These are phyloP conservation scores for Battus philenor DNA, from an alignment of 1,140 invertebrate genomes.

Conservation along the genomic window DNA sequence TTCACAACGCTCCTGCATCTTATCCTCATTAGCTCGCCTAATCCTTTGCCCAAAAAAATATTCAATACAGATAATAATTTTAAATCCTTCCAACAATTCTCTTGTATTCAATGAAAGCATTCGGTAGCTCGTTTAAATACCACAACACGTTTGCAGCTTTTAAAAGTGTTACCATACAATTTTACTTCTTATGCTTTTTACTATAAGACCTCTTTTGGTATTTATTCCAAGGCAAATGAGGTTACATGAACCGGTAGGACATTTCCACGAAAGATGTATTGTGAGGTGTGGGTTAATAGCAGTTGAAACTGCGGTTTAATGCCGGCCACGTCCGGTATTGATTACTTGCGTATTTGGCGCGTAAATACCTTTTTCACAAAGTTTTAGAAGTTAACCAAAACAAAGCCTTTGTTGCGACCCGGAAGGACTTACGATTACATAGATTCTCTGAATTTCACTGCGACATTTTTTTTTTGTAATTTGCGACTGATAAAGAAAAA, in stretches of 20 bases:
- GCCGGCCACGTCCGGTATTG: slow-evolving; percentile 45
- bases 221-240: too few relatives aligned
- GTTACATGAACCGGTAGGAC: slow-evolving; percentile 3
- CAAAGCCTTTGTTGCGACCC: slow-evolving; percentile 38
- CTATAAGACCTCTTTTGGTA: too few relatives aligned
- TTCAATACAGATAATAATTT: slow-evolving; percentile 36
- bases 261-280: slow-evolving; percentile 43
- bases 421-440: slow-evolving; percentile 42
- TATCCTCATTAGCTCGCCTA: slow-evolving; percentile 49
- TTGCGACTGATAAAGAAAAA: slow-evolving; percentile 16
- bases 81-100: slow-evolving; percentile 50
- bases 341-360: slow-evolving; percentile 47
- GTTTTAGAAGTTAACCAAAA: slow-evolving; percentile 44
- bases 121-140: slow-evolving; percentile 29
- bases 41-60: slow-evolving; percentile 42
- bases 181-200: slow-evolving; percentile 27
- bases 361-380: slow-evolving; percentile 22
- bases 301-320: slow-evolving; percentile 25
- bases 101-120: slow-evolving; percentile 33
- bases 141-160: slow-evolving; percentile 5
- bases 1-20: slow-evolving; percentile 32
- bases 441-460: slow-evolving; percentile 20
- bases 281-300: slow-evolving; percentile 40
- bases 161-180: too few relatives aligned
- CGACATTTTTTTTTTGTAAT: not conserved